A percentile compares a stretch with the other conserved stretches of the same genome.
These are phyloP conservation scores for Rhimphoctona megacephalus DNA, from an alignment of 2,888 invertebrate genomes.

Conservation along the genomic window DNA sequence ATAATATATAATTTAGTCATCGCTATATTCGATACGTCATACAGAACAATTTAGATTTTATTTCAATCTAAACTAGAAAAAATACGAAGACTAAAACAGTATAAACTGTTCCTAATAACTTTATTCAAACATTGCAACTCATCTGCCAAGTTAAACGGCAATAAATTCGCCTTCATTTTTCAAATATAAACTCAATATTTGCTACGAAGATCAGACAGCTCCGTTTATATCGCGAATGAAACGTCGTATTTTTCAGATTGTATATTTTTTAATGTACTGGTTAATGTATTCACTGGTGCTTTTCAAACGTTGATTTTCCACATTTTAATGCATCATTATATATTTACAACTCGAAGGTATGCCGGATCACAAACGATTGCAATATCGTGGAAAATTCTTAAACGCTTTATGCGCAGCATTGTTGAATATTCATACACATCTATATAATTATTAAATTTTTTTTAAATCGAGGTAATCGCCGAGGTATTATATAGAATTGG, in stretches of 20 bases:
- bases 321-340: slow-evolving; percentile 16
- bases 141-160: not conserved
- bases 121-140: not conserved
- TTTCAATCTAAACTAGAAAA: not conserved
- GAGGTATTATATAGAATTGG: not conserved
- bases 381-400: not conserved
- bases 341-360: not conserved
- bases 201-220: not conserved
- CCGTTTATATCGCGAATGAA: not conserved
- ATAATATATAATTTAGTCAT: slow-evolving; percentile 13
- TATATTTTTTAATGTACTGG: slow-evolving; percentile 4
- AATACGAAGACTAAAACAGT: too few relatives aligned
- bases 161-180: not conserved
- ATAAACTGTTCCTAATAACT: not conserved
- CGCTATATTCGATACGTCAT: not conserved
- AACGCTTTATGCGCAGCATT: not conserved
- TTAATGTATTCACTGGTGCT: slow-evolving; percentile 15
- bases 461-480: not conserved
- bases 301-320: slow-evolving; percentile 20
- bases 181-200: not conserved
- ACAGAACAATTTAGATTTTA: not conserved
- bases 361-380: slow-evolving; percentile 1
- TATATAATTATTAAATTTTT: not conserved
- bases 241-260: not conserved
- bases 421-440: slow-evolving; percentile 12